Evolutionary conservation across 2,797 vertebrate species (phyloP), one percentile per base, ranked within the genome.

Genomic region (Psittacula derbiana): DNA sequence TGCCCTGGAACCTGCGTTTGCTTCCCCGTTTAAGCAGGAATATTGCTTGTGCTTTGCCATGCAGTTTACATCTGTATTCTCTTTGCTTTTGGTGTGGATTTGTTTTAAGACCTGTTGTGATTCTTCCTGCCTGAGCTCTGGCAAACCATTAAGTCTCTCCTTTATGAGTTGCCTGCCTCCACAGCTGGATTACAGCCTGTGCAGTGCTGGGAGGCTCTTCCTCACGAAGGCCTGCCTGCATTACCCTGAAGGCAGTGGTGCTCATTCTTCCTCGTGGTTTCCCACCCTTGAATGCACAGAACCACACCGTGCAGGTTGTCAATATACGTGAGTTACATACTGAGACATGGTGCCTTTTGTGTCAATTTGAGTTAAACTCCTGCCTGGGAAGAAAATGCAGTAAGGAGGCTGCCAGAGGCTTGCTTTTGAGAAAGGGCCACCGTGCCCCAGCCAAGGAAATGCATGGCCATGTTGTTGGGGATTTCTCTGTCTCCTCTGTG

Each of bases 1-100:
- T 12, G 15, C 2, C 18, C 27, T 8, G 24, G 20, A 69, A 24
- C 28, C 52, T 1, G 1, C 0, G 0, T 7, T 70, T 53, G 36
- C 60, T 38, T 50, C 88, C 70, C 43, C 12, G 1, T 15, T 50
- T 20, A 8, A 52, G 46, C 28, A 2, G 14, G 72, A 36, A 4
- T 12, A 36, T 4, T 57, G 85, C 90, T 53, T 19, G 49, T 82
- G 53, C 73, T 95, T 40, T 66, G 65, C 88, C 13, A 0, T 23
- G 70, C 3, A 0, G 1, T 66, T 93, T 19, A 7, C 38, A 11
- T 10, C 75, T 25, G 70, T 43, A 16, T 84, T 61, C 53, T 46
- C 53, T 64, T 53, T 31, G 36, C 74, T 52, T 55, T 36, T 40
- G 1, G 36, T 0, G 21, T 7, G 36, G 8, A 3, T 75, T 47